A percentile compares a stretch with the other conserved stretches of the same genome.
phyloP scores from a whole-genome alignment of 1,140 invertebrate species.

The Kradibia gibbosae region DNA sequence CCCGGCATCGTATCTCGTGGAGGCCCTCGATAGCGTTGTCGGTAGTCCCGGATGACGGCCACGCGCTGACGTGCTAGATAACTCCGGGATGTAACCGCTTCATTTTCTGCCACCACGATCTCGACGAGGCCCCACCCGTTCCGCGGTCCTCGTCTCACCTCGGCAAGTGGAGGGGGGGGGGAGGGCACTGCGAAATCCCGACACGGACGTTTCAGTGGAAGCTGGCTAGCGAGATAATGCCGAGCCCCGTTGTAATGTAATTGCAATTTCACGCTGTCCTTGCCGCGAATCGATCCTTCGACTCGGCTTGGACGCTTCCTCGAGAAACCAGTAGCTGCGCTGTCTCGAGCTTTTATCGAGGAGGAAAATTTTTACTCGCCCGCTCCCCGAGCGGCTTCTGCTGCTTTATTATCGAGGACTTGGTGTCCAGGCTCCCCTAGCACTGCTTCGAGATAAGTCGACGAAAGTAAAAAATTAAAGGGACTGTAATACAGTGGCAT shows the following conservation, averaged over 20 bases:
- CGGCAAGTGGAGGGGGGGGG: no score
- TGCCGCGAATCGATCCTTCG: not conserved
- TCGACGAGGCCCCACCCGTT: no score
- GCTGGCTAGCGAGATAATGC: not conserved
- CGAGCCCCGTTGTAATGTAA: not conserved
- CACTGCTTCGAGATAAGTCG: no score
- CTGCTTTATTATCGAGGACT: not conserved
- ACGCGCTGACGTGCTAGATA: conserved; percentile 44
- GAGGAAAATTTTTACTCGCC: not conserved
- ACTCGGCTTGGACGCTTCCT: not conserved
- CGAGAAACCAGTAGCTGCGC: conserved; percentile 4
- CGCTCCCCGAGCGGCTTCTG: not conserved
- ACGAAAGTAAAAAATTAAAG: no score
- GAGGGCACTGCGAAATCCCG: no score
- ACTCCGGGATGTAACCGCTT: conserved; percentile 6
- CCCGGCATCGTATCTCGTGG: conserved; percentile 23
- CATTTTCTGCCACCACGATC: not conserved
- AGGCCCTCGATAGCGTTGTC: conserved; percentile 45
- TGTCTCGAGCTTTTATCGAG: not conserved
- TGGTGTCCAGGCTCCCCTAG: no score
- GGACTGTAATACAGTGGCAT: no score
- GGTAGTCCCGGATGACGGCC: conserved; percentile 41
- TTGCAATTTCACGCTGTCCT: not conserved
- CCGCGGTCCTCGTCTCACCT: not conserved
- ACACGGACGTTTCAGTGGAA: conserved; percentile 17